phyloP scores from a whole-genome alignment of 2,797 vertebrate species.

The Xenopus petersii region DNA sequence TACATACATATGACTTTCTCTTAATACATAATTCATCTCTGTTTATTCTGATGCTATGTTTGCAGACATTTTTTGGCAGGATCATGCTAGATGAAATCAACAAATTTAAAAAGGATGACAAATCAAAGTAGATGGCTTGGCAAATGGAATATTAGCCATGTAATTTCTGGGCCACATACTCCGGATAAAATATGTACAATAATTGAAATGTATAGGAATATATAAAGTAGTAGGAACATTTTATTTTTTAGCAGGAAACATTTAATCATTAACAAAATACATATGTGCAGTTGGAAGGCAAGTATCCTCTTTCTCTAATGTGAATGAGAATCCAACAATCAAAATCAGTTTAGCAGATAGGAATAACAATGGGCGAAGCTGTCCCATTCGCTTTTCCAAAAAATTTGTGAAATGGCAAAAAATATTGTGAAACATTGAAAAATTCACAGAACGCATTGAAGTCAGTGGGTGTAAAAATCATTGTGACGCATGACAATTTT shows the following conservation, averaged over 20 bases:
- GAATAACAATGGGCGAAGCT: too few relatives aligned
- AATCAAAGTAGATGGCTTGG: constrained; percentile 70
- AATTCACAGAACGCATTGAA: too few relatives aligned
- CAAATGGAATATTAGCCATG: constrained; percentile 71
- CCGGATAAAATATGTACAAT: background rate
- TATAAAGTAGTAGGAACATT: background rate
- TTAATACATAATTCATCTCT: constrained; percentile 63
- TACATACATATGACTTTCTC: background rate
- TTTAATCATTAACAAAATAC: background rate
- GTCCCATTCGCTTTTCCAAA: too few relatives aligned
- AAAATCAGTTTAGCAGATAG: too few relatives aligned
- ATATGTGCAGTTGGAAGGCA: background rate
- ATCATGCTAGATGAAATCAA: constrained; percentile 71
- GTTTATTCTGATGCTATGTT: constrained; percentile 66
- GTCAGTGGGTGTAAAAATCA: too few relatives aligned
- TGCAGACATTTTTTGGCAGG: constrained; percentile 70
- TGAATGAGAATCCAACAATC: too few relatives aligned
- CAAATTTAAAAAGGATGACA: constrained; percentile 68
- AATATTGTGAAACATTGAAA: too few relatives aligned
- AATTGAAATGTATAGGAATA: background rate
- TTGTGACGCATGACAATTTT: too few relatives aligned
- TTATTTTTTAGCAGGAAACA: background rate
- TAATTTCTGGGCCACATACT: constrained; percentile 68
- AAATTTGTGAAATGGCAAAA: too few relatives aligned
- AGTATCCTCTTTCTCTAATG: too few relatives aligned